Conservation (phyloP, 2,797 vertebrate genomes). For the Kryptolebias ocellatus region DNA sequence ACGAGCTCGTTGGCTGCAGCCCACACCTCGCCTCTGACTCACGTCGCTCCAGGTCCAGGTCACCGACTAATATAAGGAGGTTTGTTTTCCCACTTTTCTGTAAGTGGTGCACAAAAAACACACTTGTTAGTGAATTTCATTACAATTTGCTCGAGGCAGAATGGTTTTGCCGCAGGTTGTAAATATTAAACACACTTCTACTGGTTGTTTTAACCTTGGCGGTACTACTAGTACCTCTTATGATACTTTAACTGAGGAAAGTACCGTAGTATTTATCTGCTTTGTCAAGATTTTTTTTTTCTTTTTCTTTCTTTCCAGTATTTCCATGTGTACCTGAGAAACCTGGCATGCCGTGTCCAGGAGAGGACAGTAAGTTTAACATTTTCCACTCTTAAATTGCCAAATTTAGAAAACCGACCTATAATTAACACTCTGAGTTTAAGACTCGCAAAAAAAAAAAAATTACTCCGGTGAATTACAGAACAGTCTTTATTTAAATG, state of each 20-base stretch:
- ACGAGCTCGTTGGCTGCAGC: constrained; percentile 51
- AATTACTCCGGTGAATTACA: background rate
- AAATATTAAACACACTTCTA: constrained; percentile 3
- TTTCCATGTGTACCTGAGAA: constrained; percentile 96
- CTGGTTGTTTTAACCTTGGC: background rate
- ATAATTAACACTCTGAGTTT: background rate
- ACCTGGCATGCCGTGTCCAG: constrained; percentile 97
- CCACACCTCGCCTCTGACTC: constrained; percentile 66
- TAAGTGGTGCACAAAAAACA: background rate
- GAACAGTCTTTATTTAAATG: background rate
- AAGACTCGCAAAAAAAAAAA: background rate
- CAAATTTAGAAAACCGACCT: background rate
- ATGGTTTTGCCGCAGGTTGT: constrained; percentile 19
- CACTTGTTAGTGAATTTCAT: constrained; percentile 1
- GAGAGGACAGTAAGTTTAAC: constrained; percentile 94
- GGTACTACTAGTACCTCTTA: background rate
- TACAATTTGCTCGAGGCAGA: background rate
- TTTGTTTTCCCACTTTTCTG: constrained; percentile 8
- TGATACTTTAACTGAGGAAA: no score
- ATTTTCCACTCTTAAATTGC: constrained; percentile 12
- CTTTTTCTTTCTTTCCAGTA: constrained; percentile 76
- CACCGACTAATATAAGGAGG: background rate
- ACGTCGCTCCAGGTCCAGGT: constrained; percentile 44
- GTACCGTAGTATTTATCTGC: background rate
- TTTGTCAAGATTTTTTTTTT: background rate